Percentiles rank a stretch among this genome's conserved stretches.
phyloP scores from a whole-genome alignment of 2,113 vertebrate species.

The Toxotes jaculatrix region DNA sequence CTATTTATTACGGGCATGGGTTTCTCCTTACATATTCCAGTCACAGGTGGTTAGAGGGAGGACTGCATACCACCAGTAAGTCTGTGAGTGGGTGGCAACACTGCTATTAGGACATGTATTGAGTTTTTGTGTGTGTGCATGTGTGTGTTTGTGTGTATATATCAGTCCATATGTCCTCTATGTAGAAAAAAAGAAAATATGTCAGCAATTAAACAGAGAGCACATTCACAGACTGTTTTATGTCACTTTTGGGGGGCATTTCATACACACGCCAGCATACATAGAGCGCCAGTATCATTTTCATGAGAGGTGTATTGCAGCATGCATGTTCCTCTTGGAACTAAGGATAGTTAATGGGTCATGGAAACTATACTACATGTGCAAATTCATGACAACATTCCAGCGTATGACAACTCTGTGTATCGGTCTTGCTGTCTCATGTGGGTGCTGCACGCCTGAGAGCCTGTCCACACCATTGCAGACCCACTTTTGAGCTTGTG shows the following conservation, averaged over 20 bases:
- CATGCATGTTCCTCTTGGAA: not conserved
- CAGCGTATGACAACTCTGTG: slow-evolving; percentile 23
- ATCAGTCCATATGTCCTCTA: not conserved
- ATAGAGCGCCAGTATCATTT: not conserved
- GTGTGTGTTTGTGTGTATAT: not conserved
- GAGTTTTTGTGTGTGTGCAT: not conserved
- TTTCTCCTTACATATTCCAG: slow-evolving; percentile 23
- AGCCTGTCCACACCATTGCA: slow-evolving; percentile 30
- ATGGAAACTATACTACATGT: slow-evolving; percentile 20
- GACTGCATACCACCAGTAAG: slow-evolving; percentile 13
- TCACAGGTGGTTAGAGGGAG: slow-evolving; percentile 12
- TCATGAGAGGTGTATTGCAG: not conserved
- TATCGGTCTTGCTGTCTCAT: slow-evolving; percentile 19
- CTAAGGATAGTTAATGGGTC: slow-evolving; percentile 22
- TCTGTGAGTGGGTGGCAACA: slow-evolving; percentile 17
- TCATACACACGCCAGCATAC: not conserved
- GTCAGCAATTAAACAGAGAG: not conserved
- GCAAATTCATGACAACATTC: slow-evolving; percentile 23
- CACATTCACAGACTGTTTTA: not conserved
- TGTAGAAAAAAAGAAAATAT: not conserved
- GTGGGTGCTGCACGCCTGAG: slow-evolving; percentile 13
- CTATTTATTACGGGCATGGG: not conserved
- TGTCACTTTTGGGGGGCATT: not conserved
- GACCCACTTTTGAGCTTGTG: slow-evolving; percentile 40
- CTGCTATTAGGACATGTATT: not conserved